phyloP scores from a whole-genome alignment of 2,888 invertebrate species.

The Eulithis testata region DNA sequence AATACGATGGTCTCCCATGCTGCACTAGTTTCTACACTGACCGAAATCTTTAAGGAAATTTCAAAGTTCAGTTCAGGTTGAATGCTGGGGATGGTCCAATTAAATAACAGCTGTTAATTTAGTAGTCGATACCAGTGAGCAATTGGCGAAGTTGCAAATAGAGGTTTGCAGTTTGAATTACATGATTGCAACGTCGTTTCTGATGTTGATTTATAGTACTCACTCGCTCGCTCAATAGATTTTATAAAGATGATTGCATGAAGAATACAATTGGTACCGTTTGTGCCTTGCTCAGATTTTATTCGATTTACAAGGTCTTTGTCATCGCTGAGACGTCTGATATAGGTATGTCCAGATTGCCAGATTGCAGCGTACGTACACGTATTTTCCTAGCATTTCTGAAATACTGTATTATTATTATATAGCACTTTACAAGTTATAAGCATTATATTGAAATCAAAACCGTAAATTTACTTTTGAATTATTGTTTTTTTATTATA shows the following conservation, averaged over 20 bases:
- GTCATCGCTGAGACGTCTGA: slow-evolving; percentile 1
- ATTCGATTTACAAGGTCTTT: slow-evolving; percentile 27
- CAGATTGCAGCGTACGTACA: background rate
- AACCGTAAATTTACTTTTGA: too few relatives aligned
- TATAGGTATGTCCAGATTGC: background rate
- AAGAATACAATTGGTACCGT: slow-evolving; percentile 52
- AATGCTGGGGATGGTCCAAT: slow-evolving; percentile 43
- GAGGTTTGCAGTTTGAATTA: slow-evolving; percentile 74
- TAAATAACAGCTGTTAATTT: slow-evolving; percentile 60
- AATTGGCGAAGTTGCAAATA: slow-evolving; percentile 71
- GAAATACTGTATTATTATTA: background rate
- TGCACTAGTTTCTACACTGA: too few relatives aligned
- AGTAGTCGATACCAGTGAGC: slow-evolving; percentile 55
- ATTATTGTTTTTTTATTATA: background rate
- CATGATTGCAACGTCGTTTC: slow-evolving; percentile 73
- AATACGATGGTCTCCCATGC: background rate
- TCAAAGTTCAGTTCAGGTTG: background rate
- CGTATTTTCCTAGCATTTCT: background rate
- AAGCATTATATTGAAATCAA: too few relatives aligned
- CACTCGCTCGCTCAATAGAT: slow-evolving; percentile 56
- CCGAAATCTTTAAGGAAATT: too few relatives aligned
- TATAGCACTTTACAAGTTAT: background rate
- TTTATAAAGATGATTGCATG: slow-evolving; percentile 58
- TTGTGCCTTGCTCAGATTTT: slow-evolving; percentile 47
- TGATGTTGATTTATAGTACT: slow-evolving; percentile 76